Conservation (phyloP, 1,140 invertebrate species). For the Aricia agestis region DNA sequence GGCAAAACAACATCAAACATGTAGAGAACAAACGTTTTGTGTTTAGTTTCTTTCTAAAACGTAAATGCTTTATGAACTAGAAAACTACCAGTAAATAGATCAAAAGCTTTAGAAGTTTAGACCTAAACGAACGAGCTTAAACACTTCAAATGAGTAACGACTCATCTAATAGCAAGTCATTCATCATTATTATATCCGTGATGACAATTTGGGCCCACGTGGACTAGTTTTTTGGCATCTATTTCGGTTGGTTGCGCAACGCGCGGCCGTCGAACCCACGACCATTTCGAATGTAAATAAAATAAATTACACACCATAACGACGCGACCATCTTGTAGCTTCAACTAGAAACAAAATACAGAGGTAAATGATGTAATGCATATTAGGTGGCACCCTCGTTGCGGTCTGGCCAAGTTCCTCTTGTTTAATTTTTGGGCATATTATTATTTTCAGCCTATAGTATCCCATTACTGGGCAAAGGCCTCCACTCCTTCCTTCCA, state of each 20-base stretch:
- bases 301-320: slow-evolving; percentile 51
- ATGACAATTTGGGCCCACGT: slow-evolving; percentile 34
- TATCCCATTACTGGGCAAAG: too few relatives aligned
- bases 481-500: too few relatives aligned
- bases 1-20: too few relatives aligned
- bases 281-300: slow-evolving; percentile 45
- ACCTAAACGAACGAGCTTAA: background rate
- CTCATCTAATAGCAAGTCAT: background rate
- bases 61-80: background rate
- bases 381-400: too few relatives aligned
- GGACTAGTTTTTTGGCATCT: slow-evolving; percentile 68
- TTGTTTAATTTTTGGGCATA: too few relatives aligned
- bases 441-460: too few relatives aligned
- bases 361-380: background rate
- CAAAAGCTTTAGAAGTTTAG: background rate
- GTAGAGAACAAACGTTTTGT: too few relatives aligned
- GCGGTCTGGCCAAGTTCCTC: too few relatives aligned
- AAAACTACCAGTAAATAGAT: background rate
- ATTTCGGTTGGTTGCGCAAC: slow-evolving; percentile 64
- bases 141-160: background rate
- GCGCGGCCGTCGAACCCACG: slow-evolving; percentile 41
- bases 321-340: background rate
- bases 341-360: background rate
- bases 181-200: slow-evolving; percentile 3
- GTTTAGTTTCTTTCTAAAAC: too few relatives aligned